phyloP scores from a whole-genome alignment of 2,113 vertebrate species.

The Pantherophis guttatus region DNA sequence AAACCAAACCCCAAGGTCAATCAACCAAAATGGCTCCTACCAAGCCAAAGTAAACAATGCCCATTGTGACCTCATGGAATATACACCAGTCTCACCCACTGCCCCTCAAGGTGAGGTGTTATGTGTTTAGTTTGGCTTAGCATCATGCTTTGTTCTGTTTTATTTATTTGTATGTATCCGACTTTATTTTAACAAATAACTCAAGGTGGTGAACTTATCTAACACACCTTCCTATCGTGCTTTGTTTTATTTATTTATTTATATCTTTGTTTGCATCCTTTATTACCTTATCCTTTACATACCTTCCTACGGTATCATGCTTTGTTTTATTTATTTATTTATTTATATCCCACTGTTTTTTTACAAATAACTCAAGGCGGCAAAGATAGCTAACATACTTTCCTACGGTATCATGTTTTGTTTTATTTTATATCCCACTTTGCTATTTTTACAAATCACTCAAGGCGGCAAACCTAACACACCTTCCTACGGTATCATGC shows the following conservation, averaged over 20 bases:
- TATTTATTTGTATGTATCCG: neutral
- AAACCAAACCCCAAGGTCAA: neutral
- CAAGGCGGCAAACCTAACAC: too few species aligned
- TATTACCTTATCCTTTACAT: neutral
- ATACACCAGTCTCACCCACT: neutral
- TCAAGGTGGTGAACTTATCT: neutral
- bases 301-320: neutral
- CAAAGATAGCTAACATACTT: too few species aligned
- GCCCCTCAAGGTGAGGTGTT: neutral
- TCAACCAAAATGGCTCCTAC: neutral
- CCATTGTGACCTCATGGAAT: neutral
- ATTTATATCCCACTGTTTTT: too few species aligned
- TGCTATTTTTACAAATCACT: too few species aligned
- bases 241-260: too few species aligned
- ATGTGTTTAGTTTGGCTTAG: neutral
- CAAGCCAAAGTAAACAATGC: neutral
- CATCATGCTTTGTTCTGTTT: neutral
- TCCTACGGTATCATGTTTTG: too few species aligned
- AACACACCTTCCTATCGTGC: neutral
- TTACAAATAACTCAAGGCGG: too few species aligned
- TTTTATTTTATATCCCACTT: too few species aligned
- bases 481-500: too few species aligned
- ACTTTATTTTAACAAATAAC: neutral
- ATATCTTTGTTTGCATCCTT: too few species aligned
- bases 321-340: too few species aligned